Percentiles rank a stretch among this genome's conserved stretches.
phyloP scores from a whole-genome alignment of 2,113 vertebrate genomes.

The Cyanoramphus novaezelandiae region DNA sequence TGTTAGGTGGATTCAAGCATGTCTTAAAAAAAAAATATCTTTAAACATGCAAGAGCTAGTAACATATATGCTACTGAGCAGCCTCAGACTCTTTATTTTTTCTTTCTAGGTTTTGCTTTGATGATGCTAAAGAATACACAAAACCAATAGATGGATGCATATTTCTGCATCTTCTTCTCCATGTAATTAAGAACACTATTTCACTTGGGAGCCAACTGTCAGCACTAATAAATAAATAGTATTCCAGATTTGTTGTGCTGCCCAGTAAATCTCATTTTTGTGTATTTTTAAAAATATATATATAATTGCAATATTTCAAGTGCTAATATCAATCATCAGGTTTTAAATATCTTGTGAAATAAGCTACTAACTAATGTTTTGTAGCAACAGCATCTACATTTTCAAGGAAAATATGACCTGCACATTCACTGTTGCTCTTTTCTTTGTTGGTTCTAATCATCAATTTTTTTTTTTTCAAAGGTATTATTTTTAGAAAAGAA shows the following conservation, averaged over 20 bases:
- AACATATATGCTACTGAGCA: background rate
- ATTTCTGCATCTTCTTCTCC: background rate
- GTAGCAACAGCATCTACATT: rapidly evolving
- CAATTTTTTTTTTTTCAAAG: background rate
- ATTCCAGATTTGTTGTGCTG: background rate
- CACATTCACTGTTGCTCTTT: background rate
- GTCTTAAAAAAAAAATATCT: background rate
- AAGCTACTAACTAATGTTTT: background rate
- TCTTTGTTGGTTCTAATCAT: background rate
- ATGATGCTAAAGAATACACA: background rate
- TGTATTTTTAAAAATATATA: background rate
- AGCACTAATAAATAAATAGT: background rate
- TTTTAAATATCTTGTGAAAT: background rate
- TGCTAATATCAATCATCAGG: background rate
- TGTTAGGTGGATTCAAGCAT: background rate
- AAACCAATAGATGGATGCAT: background rate
- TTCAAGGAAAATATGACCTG: background rate
- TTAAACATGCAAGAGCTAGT: background rate
- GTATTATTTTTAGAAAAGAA: background rate
- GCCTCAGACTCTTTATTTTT: background rate
- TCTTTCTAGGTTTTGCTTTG: background rate
- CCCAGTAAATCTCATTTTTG: background rate
- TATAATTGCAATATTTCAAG: background rate
- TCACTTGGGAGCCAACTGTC: background rate
- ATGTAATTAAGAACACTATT: background rate